phyloP scores from a whole-genome alignment of 2,888 invertebrate genomes.

The Scaptomyza cyrtandrae region DNA sequence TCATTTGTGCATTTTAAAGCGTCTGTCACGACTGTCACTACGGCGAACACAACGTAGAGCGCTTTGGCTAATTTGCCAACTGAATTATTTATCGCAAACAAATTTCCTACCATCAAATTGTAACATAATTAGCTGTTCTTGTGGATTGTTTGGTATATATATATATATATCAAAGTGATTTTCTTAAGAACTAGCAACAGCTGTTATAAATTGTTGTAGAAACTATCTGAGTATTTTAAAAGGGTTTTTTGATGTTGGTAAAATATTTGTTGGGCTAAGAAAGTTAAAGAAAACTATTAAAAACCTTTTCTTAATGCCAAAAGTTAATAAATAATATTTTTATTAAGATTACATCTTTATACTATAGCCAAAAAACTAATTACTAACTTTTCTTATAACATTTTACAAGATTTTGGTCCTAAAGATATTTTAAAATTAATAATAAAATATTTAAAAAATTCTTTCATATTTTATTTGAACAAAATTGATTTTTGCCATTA shows the following conservation, averaged over 20 bases:
- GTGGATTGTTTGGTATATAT: neutral
- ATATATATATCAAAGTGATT: neutral
- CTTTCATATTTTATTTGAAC: too few relatives aligned
- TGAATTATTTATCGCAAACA: constrained; percentile 58
- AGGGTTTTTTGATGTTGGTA: neutral
- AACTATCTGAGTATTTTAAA: too few relatives aligned
- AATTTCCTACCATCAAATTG: constrained; percentile 66
- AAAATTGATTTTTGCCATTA: too few relatives aligned
- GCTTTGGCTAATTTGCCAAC: constrained; percentile 53
- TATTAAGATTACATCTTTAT: too few relatives aligned
- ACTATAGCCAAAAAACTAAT: too few relatives aligned
- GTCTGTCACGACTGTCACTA: constrained; percentile 49
- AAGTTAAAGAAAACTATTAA: too few relatives aligned
- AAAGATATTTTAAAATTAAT: too few relatives aligned
- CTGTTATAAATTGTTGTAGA: constrained; percentile 22
- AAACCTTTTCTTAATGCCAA: too few relatives aligned
- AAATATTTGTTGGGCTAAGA: neutral
- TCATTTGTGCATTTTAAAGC: constrained; percentile 69
- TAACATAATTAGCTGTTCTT: constrained; percentile 63
- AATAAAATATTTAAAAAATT: too few relatives aligned
- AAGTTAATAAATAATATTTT: too few relatives aligned
- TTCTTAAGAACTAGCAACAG: constrained; percentile 28
- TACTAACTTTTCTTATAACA: too few relatives aligned
- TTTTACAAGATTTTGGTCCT: too few relatives aligned
- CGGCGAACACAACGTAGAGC: constrained; percentile 25